phyloP scores from a whole-genome alignment of 1,140 invertebrate genomes.

The Heterodera carotae region DNA sequence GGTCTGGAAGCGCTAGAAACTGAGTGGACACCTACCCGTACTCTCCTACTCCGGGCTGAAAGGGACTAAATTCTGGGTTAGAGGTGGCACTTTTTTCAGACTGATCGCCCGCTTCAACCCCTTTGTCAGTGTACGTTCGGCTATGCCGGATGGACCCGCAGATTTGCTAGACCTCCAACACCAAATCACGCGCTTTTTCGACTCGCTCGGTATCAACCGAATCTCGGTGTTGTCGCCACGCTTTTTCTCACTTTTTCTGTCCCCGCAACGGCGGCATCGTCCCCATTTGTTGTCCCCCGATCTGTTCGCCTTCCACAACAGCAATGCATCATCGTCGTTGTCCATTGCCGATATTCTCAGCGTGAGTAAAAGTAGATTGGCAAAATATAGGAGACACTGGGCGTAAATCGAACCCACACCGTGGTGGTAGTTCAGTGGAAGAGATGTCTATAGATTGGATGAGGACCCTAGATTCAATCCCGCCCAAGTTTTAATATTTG shows the following conservation, averaged over 20 bases:
- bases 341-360: background rate
- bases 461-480: too few species aligned
- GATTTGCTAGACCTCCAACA: slow-evolving; percentile 3
- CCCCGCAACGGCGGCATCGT: background rate
- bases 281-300: slow-evolving; percentile 20
- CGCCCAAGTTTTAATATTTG: too few species aligned
- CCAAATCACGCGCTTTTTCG: slow-evolving; percentile 17
- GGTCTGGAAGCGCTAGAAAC: too few species aligned
- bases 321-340: background rate
- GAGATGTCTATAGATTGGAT: too few species aligned
- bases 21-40: too few species aligned
- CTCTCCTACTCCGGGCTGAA: too few species aligned
- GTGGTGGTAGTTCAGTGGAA: too few species aligned
- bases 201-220: background rate
- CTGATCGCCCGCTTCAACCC: slow-evolving; percentile 7
- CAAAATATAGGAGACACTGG: too few species aligned
- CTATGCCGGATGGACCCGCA: background rate
- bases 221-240: slow-evolving; percentile 14
- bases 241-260: slow-evolving; percentile 11
- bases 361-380: background rate
- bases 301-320: slow-evolving; percentile 15
- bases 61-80: too few species aligned
- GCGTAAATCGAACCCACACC: too few species aligned
- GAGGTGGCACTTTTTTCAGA: background rate
- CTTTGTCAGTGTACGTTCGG: background rate